phyloP scores from a whole-genome alignment of 2,888 invertebrate species.

The Drosophila lacicola region DNA sequence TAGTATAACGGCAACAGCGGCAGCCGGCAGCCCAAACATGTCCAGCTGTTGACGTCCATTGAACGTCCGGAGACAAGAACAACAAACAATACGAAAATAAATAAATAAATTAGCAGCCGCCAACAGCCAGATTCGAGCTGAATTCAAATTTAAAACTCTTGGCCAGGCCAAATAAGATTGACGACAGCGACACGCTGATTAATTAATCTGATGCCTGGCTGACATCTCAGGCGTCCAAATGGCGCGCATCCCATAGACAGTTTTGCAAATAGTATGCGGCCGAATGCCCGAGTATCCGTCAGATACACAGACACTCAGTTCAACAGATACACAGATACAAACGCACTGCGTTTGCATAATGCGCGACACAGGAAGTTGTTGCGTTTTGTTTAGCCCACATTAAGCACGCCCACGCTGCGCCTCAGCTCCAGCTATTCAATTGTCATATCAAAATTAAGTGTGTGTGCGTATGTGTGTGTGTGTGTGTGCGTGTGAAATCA shows the following conservation, averaged over 20 bases:
- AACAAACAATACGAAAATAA: constrained; percentile 66
- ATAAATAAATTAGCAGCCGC: constrained; percentile 65
- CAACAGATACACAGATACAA: constrained; percentile 22
- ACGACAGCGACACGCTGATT: constrained; percentile 78
- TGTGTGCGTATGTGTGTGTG: constrained; percentile 1
- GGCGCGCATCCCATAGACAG: constrained; percentile 21
- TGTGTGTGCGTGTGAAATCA: constrained; percentile 64
- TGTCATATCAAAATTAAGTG: constrained; percentile 54
- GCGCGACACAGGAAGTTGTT: constrained; percentile 51
- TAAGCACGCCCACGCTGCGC: constrained; percentile 39
- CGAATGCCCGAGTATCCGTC: constrained; percentile 14
- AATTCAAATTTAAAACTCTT: constrained; percentile 40
- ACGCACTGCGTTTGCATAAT: constrained; percentile 19
- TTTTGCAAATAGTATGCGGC: constrained; percentile 36
- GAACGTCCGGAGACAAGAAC: constrained; percentile 26
- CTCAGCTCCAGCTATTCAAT: constrained; percentile 22
- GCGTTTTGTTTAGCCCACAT: constrained; percentile 27
- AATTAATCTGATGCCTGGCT: constrained; percentile 76
- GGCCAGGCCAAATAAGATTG: constrained; percentile 63
- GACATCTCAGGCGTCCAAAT: constrained; percentile 53
- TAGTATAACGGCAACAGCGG: not conserved
- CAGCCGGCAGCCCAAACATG: constrained; percentile 45
- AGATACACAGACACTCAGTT: constrained; percentile 19
- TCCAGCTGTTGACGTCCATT: constrained; percentile 77
- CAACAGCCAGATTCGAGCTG: constrained; percentile 42